Evolutionary conservation across 1,140 invertebrate genomes (phyloP), one percentile per base, ranked within the genome.

Genomic region (Cecropterus lyciades): DNA sequence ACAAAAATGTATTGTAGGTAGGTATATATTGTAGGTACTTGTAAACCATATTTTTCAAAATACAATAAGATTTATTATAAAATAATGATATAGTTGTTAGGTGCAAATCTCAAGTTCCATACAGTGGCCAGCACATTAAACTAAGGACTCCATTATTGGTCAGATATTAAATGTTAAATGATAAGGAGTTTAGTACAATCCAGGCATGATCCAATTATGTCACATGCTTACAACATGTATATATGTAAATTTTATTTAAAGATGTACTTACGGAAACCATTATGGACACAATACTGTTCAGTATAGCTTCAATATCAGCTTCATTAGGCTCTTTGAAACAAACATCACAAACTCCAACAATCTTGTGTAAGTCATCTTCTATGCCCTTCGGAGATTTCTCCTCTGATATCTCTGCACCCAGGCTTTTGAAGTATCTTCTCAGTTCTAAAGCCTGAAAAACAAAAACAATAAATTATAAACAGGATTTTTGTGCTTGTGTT

Each of bases 341-440:
- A 46, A 96, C 94, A 88, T 98, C 97, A 85, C 97, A 98, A 6
- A 98, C 98, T 56, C 97, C 96, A 80, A 99, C 98, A 71, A 99
- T 98, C 91, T 99, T 98, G 84, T 98, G 96, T 63, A 99, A 93
- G 93, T 99, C 98, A 94, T 98, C 97, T 87, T 98, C 96, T 73
- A 98, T 96, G 8, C 97, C 97, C 92, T 98, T 97, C 0, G 95
- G 94, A 6, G 96, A 96, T 80, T 97, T 97, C 84, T 98, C 97
- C 80, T 97, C 96, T 1, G 97, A 97, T 73, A 99, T 97, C 93
- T 98, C 97, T 20, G 98, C 98, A 27, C 98, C 98, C 14, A 98
- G 93, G 69, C 95, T 95, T 91, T 98, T 98, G 72, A 99, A 96
- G 92, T 98, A 98, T 52, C 94, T 95, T 69, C 98, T 93, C 13